Evolutionary conservation across 2,113 vertebrate species (phyloP).

Genomic region (Heterotilapia buettikoferi): DNA sequence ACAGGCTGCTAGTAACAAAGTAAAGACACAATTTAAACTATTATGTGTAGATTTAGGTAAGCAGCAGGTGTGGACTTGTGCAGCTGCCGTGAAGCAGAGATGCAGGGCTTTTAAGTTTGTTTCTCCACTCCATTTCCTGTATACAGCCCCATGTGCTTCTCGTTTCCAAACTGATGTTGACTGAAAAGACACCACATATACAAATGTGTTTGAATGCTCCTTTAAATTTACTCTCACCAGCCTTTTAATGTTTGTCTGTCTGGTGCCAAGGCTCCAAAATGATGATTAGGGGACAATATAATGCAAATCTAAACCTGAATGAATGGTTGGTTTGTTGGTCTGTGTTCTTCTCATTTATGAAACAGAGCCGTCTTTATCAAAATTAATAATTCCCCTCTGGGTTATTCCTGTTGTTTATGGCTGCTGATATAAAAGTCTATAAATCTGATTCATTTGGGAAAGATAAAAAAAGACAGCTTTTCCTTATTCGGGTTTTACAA

Average conservation of each 20-base stretch:
- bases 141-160: not conserved
- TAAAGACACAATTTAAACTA: not conserved
- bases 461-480: not conserved
- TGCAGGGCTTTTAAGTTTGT: not conserved
- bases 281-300: not conserved
- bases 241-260: not conserved
- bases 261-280: not conserved
- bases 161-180: not conserved
- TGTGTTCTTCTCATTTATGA: not conserved
- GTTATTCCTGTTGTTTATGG: not conserved
- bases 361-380: not conserved
- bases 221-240: not conserved
- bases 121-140: not conserved
- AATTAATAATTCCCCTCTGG: not conserved
- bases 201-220: not conserved
- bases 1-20: not conserved
- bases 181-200: not conserved
- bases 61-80: not conserved
- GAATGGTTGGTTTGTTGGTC: not conserved
- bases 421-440: not conserved
- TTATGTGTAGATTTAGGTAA: not conserved
- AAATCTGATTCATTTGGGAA: not conserved
- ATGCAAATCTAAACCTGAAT: not conserved
- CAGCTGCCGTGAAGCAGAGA: not conserved
- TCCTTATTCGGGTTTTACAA: not conserved